Evolutionary conservation across 1,140 invertebrate species (phyloP), one percentile per base, ranked within the genome.

Genomic region (Trichonephila clavata): DNA sequence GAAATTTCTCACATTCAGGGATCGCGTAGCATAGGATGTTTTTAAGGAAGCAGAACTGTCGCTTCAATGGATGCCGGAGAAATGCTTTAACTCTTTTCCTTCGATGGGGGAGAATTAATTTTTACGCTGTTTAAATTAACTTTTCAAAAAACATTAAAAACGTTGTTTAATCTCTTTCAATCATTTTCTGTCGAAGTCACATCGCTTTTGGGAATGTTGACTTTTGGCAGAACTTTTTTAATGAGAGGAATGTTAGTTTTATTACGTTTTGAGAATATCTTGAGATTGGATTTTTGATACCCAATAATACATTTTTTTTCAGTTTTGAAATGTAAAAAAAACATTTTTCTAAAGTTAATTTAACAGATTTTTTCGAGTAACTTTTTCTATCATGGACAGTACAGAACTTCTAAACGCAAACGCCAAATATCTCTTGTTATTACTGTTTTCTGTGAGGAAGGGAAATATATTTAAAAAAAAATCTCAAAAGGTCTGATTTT

Each of bases 1-100:
- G 92, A 87, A 93, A 88, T 87, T 93, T 88, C 50, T 59, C 92
- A 63, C 91, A 86, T 92, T 86, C 81, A 24, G 32, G 87, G 32
- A 39, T 32, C 65, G 65, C n/a, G 65, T 24, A 68, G 65, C 65
- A 68, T n/a, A 65, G 87, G 24, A 57, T 81, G 71, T 90, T 90
- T 90, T 90, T 59, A 81, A 81, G 89, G 71, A 39, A 57, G 43
- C 81, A 50, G 43, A 59, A 59, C 83, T 84, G 50, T 84, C 57
- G 80, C 39, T n/a, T 14, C 65, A 24, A 68, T 68, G 63, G 65
- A 10, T 50, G 50, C 50, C 50, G 61, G 60, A 63, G 61, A 86
- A 86, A 86, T 86, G 57, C 84, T 63, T 86, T 86, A n/a, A 61
- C 24, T 86, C 27, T 60, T 86, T 61, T 57, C 50, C 57, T 43